Percentiles rank a stretch among this genome's conserved stretches.
Conservation (phyloP, 30 jellyfish, hydroid and myxozoan genomes). For the Aurelia sp. region DNA sequence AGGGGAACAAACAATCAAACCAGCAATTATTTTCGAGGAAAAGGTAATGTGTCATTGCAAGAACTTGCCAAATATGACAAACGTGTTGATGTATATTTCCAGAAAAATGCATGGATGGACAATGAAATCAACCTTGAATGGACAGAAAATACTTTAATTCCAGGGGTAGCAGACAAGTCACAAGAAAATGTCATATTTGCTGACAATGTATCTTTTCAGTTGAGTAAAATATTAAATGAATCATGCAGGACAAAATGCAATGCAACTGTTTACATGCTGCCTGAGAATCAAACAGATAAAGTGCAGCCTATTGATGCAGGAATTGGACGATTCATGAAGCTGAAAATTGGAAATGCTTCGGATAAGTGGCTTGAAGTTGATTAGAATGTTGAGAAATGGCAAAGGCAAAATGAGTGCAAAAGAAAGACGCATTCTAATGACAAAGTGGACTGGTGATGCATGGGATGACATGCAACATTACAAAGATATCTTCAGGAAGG, state of each 20-base stretch:
- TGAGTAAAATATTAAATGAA: conserved; percentile 31
- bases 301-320: conserved; percentile 69
- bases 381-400: conserved; percentile 41
- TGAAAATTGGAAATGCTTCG: conserved; percentile 39
- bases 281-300: conserved; percentile 36
- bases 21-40: conserved; percentile 37
- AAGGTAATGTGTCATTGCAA: conserved; percentile 29
- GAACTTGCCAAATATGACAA: conserved; percentile 33
- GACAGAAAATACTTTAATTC: conserved; percentile 29
- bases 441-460: conserved; percentile 59
- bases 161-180: conserved; percentile 43
- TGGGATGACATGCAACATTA: conserved; percentile 16
- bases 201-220: conserved; percentile 58
- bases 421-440: conserved; percentile 40
- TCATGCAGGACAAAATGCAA: conserved; percentile 48
- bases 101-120: conserved; percentile 55
- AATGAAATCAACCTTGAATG: conserved; percentile 35
- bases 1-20: conserved; percentile 49
- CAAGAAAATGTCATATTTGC: conserved; percentile 44
- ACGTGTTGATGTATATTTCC: conserved; percentile 30
- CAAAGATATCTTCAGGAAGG: conserved; percentile 25
- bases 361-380: conserved; percentile 57
- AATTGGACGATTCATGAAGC: conserved; percentile 42
- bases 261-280: conserved; percentile 44
- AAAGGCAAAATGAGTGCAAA: conserved; percentile 36